phyloP scores from a whole-genome alignment of 2,113 vertebrate species.

The Rhombomys opimus region DNA sequence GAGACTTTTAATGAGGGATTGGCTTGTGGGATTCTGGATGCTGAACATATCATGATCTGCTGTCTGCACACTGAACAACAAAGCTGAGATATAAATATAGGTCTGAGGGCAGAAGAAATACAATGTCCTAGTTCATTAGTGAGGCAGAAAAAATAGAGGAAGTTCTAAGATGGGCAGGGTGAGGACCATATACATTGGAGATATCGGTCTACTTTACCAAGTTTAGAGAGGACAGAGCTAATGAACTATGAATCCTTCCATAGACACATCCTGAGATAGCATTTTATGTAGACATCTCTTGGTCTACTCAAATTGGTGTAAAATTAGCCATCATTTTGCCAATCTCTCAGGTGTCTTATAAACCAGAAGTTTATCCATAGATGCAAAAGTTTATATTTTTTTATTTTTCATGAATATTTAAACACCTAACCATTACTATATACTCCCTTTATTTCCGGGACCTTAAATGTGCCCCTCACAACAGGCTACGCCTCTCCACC shows the following conservation, averaged over 20 bases:
- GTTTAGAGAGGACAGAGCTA: not conserved
- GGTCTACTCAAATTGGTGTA: not conserved
- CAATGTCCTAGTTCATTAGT: not conserved
- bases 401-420: not conserved
- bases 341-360: not conserved
- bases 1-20: not conserved
- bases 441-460: not conserved
- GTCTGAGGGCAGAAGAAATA: not conserved
- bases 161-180: not conserved
- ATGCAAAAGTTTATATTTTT: slow-evolving; percentile 24
- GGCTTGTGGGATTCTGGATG: not conserved
- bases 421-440: not conserved
- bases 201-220: not conserved
- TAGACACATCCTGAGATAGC: not conserved
- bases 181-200: no score
- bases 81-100: not conserved
- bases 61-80: not conserved
- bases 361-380: not conserved
- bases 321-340: not conserved
- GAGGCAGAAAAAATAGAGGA: not conserved
- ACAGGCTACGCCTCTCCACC: no score
- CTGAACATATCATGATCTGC: not conserved
- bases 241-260: not conserved
- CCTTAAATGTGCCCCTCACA: not conserved
- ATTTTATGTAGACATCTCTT: not conserved